Base-by-base conservation (phyloP, 2,888 invertebrate species). In the Dascillus cervinus region DNA sequence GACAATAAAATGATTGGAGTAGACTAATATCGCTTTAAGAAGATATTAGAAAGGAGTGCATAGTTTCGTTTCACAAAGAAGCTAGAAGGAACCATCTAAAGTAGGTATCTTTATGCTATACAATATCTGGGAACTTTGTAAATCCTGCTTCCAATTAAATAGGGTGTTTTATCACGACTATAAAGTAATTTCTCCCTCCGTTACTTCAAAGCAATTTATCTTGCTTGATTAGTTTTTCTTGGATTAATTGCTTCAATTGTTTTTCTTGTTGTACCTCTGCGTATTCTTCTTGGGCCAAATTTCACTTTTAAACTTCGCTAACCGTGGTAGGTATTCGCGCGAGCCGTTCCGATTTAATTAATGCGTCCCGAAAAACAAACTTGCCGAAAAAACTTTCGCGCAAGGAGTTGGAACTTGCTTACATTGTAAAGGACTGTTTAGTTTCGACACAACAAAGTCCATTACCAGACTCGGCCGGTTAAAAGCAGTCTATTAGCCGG, bases 201-300 rank as follows among this genome's bases (percentile, higher is more conserved):
- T 54, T 53, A 56, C 53, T 57, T 55, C 46, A 41, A 39, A 39
- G 55, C 59, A 56, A 65, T 65, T 64, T 64, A 64, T 64, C 64
- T 64, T 61, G 58, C 62, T 63, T 65, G 65, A 65, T 65, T 65
- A 65, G 64, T 64, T 65, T 64, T 64, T 64, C 63, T 62, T 60
- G 60, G 60, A 65, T 64, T 65, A 64, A 65, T 64, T 64, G 63
- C 64, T 61, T 53, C 63, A 64, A 65, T 64, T 64, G 64, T 64
- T 64, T 63, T 63, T 60, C 62, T 60, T 62, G 56, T 60, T 62
- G 60, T 57, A 60, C 60, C 60, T 60, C 53, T 54, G 60, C 57
- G 59, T 58, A 60, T 60, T 56, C 60, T 57, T 58, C 60, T 60
- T 56, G 55, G n/a, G 58, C 58, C 58, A 50, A 59, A 58, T 58